Conservation (phyloP, 2,113 vertebrate genomes). For the Numenius arquata region DNA sequence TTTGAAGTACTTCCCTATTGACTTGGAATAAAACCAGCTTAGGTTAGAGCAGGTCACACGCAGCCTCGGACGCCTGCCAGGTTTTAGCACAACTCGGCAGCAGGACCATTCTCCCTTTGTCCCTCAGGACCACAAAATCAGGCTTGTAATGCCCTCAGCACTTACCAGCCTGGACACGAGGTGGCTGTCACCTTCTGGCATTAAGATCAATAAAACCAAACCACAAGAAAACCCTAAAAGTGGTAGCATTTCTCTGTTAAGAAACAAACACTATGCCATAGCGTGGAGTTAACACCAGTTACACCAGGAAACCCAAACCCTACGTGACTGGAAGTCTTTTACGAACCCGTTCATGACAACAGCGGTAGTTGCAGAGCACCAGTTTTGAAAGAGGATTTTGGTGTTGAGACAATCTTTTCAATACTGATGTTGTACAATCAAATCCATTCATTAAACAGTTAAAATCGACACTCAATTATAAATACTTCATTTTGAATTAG, state of each 20-base stretch:
- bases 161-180: conserved; percentile 12
- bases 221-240: background rate
- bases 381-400: conserved; percentile 58
- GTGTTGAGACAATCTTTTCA: conserved; percentile 64
- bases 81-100: background rate
- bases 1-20: background rate
- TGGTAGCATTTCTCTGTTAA: background rate
- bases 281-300: background rate
- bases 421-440: conserved; percentile 65
- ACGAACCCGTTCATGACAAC: conserved; percentile 18
- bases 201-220: background rate
- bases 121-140: background rate
- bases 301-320: conserved; percentile 23
- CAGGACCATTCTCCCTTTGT: background rate
- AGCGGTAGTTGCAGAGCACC: conserved; percentile 59
- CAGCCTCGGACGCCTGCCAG: background rate
- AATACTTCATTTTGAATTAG: conserved; percentile 58
- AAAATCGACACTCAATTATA: conserved; percentile 47
- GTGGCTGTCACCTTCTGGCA: background rate
- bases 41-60: background rate
- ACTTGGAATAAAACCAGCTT: background rate
- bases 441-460: conserved; percentile 64
- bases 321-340: conserved; percentile 44
- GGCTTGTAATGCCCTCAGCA: background rate
- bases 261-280: conserved; percentile 9